These are phyloP conservation scores for Agrochola lota DNA, from an alignment of 2,888 invertebrate genomes.

Conservation along the genomic window DNA sequence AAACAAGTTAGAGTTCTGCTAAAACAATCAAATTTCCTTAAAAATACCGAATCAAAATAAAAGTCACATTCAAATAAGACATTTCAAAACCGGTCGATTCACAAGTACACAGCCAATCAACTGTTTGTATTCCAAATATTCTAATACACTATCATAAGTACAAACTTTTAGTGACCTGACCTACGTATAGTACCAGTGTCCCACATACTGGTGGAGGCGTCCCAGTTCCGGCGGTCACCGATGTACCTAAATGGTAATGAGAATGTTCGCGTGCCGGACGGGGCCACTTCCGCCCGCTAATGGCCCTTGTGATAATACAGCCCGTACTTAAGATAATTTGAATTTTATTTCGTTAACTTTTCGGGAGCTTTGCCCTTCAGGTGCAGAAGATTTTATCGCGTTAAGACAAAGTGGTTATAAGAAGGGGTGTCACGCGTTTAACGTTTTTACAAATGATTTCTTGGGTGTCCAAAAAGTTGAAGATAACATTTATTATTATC, in stretches of 20 bases:
- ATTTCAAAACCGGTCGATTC: conserved; percentile 6
- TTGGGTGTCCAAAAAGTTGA: neutral
- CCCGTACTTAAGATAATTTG: conserved; percentile 58
- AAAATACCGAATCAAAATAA: neutral
- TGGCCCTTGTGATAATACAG: conserved; percentile 67
- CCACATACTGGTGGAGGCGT: conserved; percentile 42
- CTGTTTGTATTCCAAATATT: conserved; percentile 39
- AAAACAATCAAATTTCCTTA: neutral
- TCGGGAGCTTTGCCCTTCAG: conserved; percentile 43
- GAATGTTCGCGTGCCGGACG: conserved; percentile 65
- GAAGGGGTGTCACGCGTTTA: neutral
- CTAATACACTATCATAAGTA: conserved; percentile 19
- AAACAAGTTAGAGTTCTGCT: conserved; percentile 4
- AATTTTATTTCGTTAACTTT: conserved; percentile 59
- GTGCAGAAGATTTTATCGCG: conserved; percentile 26
- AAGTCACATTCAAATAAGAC: neutral
- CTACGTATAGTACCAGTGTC: conserved; percentile 36
- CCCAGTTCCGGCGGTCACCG: conserved; percentile 51
- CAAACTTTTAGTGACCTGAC: conserved; percentile 38
- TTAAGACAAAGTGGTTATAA: conserved; percentile 21
- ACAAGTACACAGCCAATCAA: conserved; percentile 16
- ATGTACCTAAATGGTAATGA: conserved; percentile 60
- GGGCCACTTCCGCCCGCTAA: conserved; percentile 71
- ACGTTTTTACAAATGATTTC: conserved; percentile 13
- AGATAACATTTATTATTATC: conserved; percentile 15